Evolutionary conservation across 2,888 invertebrate species (phyloP), one percentile per base, ranked within the genome.

Genomic region (Tortrix viridana): DNA sequence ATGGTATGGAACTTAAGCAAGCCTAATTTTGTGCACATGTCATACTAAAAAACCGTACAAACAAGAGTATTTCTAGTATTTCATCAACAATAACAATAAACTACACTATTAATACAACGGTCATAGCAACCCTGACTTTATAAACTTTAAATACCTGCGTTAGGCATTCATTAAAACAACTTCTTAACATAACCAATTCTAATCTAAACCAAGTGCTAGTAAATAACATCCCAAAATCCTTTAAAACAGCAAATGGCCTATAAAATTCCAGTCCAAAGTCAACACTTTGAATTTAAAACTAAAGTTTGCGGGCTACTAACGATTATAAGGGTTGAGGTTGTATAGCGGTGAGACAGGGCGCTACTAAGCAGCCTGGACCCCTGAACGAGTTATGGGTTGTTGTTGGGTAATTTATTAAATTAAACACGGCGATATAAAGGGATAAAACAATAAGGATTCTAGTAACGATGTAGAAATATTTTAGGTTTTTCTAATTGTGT

Each of bases 201-300:
- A 50, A 50, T 37, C 50, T 50, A 38, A 44, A 23, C 46, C 38
- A 53, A 62, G 50, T 50, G 50, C 57, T 62, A 57, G n/a, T 57
- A 57, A 48, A 62, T 62, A 52, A 57, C 46, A 16, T 38, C 16
- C 62, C 50, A 14, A 56, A 57, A 52, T 56, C 62, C 62, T 52
- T 38, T 52, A 62, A n/a, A n/a, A 52, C 52, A 23, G 18, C 60
- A 20, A 47, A 57, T 52, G 57, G 47, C 52, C 57, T 57, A 57
- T 57, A 52, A 62, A 52, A 47, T 47, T 57, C 52, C 26, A 41
- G 62, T 19, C 60, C 41, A 57, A 57, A 57, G 62, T 57, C 57
- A 57, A 62, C 62, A 62, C 47, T 61, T 50, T 50, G 62, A 47
- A 62, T 62, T 62, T 62, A 62, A 62, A 62, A 62, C 62, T 62